These are phyloP conservation scores for Cuniculus paca DNA, from an alignment of 2,797 vertebrate species.

Conservation along the genomic window DNA sequence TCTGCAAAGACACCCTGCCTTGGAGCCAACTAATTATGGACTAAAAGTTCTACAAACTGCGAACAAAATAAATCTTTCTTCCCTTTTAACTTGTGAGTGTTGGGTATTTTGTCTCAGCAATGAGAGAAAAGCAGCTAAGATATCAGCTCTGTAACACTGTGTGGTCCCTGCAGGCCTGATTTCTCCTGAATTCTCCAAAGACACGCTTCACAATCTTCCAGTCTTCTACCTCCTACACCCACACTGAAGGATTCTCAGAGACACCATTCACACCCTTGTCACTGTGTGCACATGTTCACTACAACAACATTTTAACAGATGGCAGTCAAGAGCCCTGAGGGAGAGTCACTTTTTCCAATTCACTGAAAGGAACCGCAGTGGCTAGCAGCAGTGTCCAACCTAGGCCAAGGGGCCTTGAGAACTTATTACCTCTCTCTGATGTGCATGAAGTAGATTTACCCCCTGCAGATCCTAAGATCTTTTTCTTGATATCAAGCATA, in stretches of 20 bases:
- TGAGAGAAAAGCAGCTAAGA: no score
- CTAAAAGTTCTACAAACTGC: no score
- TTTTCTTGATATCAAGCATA: neutral
- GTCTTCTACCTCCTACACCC: neutral
- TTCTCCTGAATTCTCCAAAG: neutral
- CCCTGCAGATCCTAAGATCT: neutral
- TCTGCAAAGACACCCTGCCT: no score
- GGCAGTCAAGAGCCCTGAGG: neutral
- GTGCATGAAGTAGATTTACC: neutral
- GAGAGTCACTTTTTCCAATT: neutral
- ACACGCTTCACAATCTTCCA: neutral
- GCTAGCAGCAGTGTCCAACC: no score
- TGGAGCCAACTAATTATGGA: no score
- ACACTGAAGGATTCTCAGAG: neutral
- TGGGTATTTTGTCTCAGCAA: no score
- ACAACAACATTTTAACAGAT: neutral
- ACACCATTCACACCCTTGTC: accelerated
- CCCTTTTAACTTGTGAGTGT: no score
- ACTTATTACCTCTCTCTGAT: neutral
- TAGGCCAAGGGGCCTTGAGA: neutral
- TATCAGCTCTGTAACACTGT: neutral
- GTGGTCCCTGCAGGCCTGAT: neutral
- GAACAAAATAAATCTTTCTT: no score
- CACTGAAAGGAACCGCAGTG: neutral
- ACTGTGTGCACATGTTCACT: accelerated